Conservation (phyloP, 2,888 invertebrate genomes). For the Pterostichus niger region DNA sequence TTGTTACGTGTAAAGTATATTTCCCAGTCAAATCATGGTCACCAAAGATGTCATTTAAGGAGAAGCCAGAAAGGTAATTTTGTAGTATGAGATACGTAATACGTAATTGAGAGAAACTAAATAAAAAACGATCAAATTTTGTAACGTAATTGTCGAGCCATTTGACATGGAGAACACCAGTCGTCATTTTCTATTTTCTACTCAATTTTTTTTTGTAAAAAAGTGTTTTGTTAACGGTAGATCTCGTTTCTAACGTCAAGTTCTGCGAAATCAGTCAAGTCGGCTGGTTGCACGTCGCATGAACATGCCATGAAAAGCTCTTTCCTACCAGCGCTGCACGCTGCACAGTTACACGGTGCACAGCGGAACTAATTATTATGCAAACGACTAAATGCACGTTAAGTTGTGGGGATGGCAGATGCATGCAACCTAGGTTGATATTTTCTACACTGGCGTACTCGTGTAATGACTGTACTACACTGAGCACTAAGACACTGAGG, state of each 20-base stretch:
- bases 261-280: not conserved
- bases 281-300: not conserved
- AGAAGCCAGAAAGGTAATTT: no score
- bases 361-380: constrained; percentile 43
- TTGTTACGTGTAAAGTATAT: no score
- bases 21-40: no score
- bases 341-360: not conserved
- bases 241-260: not conserved
- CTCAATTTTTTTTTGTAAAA: no score
- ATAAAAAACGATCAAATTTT: no score
- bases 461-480: not conserved
- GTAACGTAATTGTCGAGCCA: no score
- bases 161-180: no score
- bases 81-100: no score
- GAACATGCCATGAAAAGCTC: not conserved
- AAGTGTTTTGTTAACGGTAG: no score
- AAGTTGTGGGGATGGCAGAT: constrained; percentile 37
- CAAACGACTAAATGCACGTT: constrained; percentile 48
- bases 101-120: no score
- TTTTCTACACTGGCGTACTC: constrained; percentile 7
- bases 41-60: no score
- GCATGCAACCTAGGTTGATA: constrained; percentile 15
- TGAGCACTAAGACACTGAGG: not conserved
- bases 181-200: no score
- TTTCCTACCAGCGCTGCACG: not conserved